phyloP scores from a whole-genome alignment of 2,797 vertebrate species.

The Sarcoramphus papa region DNA sequence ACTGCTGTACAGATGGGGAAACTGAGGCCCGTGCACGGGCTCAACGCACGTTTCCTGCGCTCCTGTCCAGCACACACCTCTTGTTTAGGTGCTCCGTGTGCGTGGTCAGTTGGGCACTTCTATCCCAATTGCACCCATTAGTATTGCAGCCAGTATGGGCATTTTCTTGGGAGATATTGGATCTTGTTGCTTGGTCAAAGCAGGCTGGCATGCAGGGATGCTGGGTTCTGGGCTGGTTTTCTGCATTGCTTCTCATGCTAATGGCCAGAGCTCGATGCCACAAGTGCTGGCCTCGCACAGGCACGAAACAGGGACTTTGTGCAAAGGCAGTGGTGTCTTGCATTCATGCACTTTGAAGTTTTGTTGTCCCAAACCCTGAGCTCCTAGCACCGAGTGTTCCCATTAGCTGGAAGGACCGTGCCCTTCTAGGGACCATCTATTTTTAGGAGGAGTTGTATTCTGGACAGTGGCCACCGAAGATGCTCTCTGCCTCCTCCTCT shows the following conservation, averaged over 20 bases:
- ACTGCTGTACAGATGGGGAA: too few relatives aligned
- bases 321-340: background rate
- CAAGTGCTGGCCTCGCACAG: too few relatives aligned
- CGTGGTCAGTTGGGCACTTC: background rate
- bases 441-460: background rate
- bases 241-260: background rate
- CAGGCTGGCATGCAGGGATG: background rate
- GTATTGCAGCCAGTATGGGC: background rate
- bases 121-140: background rate
- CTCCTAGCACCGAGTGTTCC: background rate
- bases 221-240: too few relatives aligned
- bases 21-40: too few relatives aligned
- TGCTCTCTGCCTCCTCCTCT: background rate
- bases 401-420: background rate
- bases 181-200: too few relatives aligned
- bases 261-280: background rate
- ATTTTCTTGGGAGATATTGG: background rate
- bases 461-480: background rate
- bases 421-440: background rate
- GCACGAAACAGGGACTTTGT: background rate
- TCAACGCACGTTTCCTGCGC: too few relatives aligned
- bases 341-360: background rate
- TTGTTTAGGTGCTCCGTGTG: background rate
- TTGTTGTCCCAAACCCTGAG: background rate
- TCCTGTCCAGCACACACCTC: background rate